Percentiles rank a stretch among this genome's conserved stretches.
phyloP scores from a whole-genome alignment of 1,140 invertebrate genomes.

The Stegodyphus dumicola region DNA sequence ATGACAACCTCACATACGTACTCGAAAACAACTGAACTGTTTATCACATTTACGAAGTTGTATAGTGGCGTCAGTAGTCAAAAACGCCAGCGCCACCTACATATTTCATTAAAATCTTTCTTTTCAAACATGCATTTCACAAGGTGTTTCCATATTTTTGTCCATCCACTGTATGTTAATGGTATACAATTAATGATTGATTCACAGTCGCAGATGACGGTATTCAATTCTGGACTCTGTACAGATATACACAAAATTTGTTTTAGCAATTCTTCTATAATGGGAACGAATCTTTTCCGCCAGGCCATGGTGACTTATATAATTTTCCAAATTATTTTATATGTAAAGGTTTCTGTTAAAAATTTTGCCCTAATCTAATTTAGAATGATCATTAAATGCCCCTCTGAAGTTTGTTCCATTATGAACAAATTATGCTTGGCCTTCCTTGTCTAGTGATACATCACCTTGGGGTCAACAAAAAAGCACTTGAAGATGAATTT shows the following conservation, averaged over 20 bases:
- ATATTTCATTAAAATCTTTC: too few relatives aligned
- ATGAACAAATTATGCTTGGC: slow-evolving; percentile 65
- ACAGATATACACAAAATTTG: not conserved
- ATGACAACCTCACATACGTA: too few relatives aligned
- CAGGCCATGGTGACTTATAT: not conserved
- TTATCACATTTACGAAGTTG: too few relatives aligned
- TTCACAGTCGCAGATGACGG: too few relatives aligned
- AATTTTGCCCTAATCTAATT: not conserved
- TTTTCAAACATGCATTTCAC: too few relatives aligned
- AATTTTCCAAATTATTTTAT: slow-evolving; percentile 4
- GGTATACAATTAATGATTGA: too few relatives aligned
- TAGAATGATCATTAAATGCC: not conserved
- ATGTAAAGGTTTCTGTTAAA: too few relatives aligned
- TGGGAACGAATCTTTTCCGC: slow-evolving; percentile 4
- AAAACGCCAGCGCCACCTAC: too few relatives aligned
- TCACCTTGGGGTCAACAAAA: slow-evolving; percentile 65
- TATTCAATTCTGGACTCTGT: not conserved
- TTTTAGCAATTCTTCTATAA: not conserved
- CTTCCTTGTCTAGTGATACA: slow-evolving; percentile 67
- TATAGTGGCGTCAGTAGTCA: too few relatives aligned
- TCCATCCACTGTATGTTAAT: too few relatives aligned
- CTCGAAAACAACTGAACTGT: too few relatives aligned
- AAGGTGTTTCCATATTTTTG: too few relatives aligned
- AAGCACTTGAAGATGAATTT: slow-evolving; percentile 65
- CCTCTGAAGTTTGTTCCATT: slow-evolving; percentile 68